These are phyloP conservation scores for Doris montereyensis DNA, from an alignment of 2,888 invertebrate species.

Conservation along the genomic window DNA sequence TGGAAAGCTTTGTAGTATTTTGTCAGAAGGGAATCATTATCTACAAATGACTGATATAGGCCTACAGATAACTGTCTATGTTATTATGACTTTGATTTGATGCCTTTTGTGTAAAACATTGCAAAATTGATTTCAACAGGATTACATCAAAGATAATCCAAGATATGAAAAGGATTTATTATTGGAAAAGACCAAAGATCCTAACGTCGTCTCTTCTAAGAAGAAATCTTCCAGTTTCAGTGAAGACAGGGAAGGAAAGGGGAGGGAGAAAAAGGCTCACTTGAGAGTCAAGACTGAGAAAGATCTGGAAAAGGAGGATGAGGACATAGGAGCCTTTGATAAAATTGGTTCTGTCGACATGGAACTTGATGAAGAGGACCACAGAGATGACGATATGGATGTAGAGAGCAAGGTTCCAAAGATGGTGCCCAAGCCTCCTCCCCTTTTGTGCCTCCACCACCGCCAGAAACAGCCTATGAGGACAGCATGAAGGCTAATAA, in stretches of 20 bases:
- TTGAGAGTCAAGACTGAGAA: too few relatives aligned
- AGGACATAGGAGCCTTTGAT: not conserved
- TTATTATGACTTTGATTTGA: too few relatives aligned
- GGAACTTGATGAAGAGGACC: conserved; percentile 15
- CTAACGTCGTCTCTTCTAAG: conserved; percentile 18
- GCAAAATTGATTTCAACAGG: too few relatives aligned
- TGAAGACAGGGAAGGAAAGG: not conserved
- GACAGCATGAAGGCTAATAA: conserved; percentile 34
- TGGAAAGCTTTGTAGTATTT: too few relatives aligned
- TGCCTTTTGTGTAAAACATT: too few relatives aligned
- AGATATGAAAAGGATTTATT: conserved; percentile 28
- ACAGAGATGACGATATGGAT: not conserved
- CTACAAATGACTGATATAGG: too few relatives aligned
- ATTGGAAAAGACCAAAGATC: conserved; percentile 8
- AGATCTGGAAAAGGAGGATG: not conserved
- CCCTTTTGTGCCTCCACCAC: conserved; percentile 5
- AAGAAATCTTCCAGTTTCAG: not conserved
- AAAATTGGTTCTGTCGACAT: conserved; percentile 26
- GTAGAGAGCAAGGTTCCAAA: conserved; percentile 28
- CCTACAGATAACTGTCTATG: too few relatives aligned
- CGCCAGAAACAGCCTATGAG: not conserved
- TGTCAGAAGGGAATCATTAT: too few relatives aligned
- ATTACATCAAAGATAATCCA: conserved; percentile 22
- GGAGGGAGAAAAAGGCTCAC: not conserved
- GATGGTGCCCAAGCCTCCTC: conserved; percentile 11